Percentiles rank a stretch among this genome's conserved stretches.
Conservation (phyloP, 1,140 invertebrate genomes). For the Lordiphosa clarofinis region DNA sequence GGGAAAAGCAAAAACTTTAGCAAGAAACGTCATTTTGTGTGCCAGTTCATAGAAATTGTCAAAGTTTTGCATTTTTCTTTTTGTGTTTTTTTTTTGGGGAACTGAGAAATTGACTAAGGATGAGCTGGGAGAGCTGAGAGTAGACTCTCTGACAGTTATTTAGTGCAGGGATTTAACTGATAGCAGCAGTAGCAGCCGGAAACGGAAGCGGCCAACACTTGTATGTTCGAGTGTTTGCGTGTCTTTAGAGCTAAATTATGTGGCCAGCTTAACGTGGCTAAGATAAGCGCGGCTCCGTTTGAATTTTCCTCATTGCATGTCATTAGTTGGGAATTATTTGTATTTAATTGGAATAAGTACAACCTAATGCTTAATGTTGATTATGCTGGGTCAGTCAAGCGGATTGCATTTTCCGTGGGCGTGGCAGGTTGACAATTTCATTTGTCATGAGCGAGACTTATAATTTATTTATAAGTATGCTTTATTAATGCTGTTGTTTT, state of each 20-base stretch:
- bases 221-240: slow-evolving; percentile 13
- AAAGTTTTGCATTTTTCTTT: slow-evolving; percentile 47
- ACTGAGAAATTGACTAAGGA: slow-evolving; percentile 31
- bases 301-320: slow-evolving; percentile 38
- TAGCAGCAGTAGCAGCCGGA: slow-evolving; percentile 46
- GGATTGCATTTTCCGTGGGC: slow-evolving; percentile 12
- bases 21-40: slow-evolving; percentile 13
- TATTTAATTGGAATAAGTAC: slow-evolving; percentile 60
- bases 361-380: not conserved
- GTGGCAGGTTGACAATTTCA: slow-evolving; percentile 40
- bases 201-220: slow-evolving; percentile 63
- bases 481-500: slow-evolving; percentile 55
- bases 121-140: not conserved
- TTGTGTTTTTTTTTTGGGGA: not conserved
- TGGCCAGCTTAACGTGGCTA: slow-evolving; percentile 51
- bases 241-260: slow-evolving; percentile 53
- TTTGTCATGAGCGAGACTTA: slow-evolving; percentile 48
- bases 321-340: slow-evolving; percentile 53
- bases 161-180: slow-evolving; percentile 63
- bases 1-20: slow-evolving; percentile 56
- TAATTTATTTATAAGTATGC: slow-evolving; percentile 64
- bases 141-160: slow-evolving; percentile 52
- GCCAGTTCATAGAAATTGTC: slow-evolving; percentile 58
- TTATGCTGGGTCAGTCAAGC: not conserved
- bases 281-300: slow-evolving; percentile 47